Evolutionary conservation across 2,888 invertebrate genomes (phyloP).

Genomic region (Polydrusus tereticollis): DNA sequence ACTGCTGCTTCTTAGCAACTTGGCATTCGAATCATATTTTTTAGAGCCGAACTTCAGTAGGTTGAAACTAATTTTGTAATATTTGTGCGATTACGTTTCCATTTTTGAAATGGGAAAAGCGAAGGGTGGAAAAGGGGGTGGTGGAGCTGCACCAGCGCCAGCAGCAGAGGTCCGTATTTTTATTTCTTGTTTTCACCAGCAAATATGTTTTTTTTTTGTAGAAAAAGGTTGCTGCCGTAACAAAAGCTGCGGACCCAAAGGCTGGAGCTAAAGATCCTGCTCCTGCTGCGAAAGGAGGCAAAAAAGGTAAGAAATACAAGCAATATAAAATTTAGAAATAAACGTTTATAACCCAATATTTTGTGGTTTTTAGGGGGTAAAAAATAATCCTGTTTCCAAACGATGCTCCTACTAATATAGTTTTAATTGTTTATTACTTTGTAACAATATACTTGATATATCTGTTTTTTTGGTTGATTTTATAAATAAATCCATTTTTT

Average conservation of each 20-base stretch:
- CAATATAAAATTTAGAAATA: not conserved
- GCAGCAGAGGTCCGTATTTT: conserved; percentile 33
- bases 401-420: not conserved
- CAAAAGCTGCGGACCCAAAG: conserved; percentile 46
- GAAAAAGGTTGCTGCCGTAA: conserved; percentile 41
- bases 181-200: not conserved
- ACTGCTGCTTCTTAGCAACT: not conserved
- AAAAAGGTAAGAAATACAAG: conserved; percentile 52
- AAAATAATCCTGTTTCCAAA: conserved; percentile 13
- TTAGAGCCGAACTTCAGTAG: not conserved
- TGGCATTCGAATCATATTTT: conserved; percentile 2
- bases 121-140: conserved; percentile 53
- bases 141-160: conserved; percentile 33
- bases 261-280: conserved; percentile 45
- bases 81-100: not conserved
- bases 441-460: conserved; percentile 8
- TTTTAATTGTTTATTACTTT: conserved; percentile 18
- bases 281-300: conserved; percentile 49
- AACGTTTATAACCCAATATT: not conserved
- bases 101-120: conserved; percentile 52
- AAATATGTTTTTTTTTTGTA: not conserved
- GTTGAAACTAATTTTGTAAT: not conserved
- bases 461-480: conserved; percentile 10
- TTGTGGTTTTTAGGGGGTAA: conserved; percentile 26
- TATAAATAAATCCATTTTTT: conserved; percentile 8